Base-by-base conservation (phyloP, 1,140 invertebrate genomes). In the Neotoxoptera formosana region DNA sequence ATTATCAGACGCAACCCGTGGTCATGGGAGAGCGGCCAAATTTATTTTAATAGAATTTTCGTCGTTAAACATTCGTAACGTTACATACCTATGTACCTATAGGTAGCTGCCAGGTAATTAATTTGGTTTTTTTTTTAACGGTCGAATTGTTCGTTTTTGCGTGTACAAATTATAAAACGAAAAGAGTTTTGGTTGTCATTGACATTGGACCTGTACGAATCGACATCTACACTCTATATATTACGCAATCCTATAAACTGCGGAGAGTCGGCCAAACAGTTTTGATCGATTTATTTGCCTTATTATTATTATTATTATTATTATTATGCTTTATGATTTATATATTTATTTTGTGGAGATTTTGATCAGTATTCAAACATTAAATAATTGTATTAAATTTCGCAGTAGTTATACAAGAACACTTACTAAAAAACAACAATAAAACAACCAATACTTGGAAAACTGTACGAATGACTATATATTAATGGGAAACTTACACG, bases 21-120 rank as follows among this genome's bases (percentile, higher is more conserved):
- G 89, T 90, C 89, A 90, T 90, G 89, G 89, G 89, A 90, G 89
- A 90, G 34, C 56, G 56, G 23, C 25, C 56, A 67, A 67, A 45
- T 60, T 89, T 36, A 56, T 30, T 34, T 48, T 56, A 76, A 76
- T n/a, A 76, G 60, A 76, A 76, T 76, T 76, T n/a, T 76, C 4
- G 60, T n/a, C 60, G 60, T 76, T n/a, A 67, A 3, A 67, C 30
- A n/a, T 67, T 67, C 30, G n/a, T 76, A n/a, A 7, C 11, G 4
- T 41, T 41, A 41, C 41, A 41, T 41, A 41, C 4, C 41, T 41
- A 41, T 41, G 41, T 41, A 67, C 30, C 4, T 67, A 34, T 76
- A 20, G 60, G 30, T 53, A 53, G 47, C 7, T 60, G 41, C 41
- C 4, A 60, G 30, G 14, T 83, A 83, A 76, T 76, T 76, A 76